phyloP scores from a whole-genome alignment of 2,888 invertebrate genomes.

The Anodontia alba region DNA sequence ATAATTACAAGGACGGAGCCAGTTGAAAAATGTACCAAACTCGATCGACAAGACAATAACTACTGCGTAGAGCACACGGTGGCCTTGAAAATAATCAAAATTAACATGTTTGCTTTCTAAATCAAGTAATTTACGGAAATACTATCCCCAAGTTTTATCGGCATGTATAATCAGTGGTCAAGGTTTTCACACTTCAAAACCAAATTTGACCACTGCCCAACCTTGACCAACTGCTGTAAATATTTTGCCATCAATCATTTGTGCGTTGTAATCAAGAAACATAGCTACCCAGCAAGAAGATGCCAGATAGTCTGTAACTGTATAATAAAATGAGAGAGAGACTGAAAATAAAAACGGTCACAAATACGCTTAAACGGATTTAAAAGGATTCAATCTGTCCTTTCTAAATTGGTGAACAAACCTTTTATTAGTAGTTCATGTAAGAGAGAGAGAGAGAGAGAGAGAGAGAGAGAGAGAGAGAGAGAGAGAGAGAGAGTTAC shows the following conservation, averaged over 20 bases:
- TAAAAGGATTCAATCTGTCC: too few relatives aligned
- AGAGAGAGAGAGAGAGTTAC: too few relatives aligned
- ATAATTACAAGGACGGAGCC: too few relatives aligned
- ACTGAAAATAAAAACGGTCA: too few relatives aligned
- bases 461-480: too few relatives aligned
- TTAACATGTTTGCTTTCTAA: constrained; percentile 8
- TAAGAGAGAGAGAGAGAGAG: too few relatives aligned
- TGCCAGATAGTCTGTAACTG: neutral
- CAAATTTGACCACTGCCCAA: neutral
- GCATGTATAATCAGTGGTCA: constrained; percentile 12
- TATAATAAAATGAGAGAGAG: constrained; percentile 4
- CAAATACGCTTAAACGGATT: too few relatives aligned
- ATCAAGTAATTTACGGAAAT: constrained; percentile 16
- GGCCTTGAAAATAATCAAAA: neutral
- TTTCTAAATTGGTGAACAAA: too few relatives aligned
- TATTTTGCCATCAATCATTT: constrained; percentile 5
- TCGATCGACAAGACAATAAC: too few relatives aligned
- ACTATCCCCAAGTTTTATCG: neutral
- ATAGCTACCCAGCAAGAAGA: neutral
- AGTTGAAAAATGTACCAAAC: too few relatives aligned
- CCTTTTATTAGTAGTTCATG: too few relatives aligned
- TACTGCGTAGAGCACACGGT: neutral
- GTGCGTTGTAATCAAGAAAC: neutral
- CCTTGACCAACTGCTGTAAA: constrained; percentile 1
- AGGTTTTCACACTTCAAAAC: constrained; percentile 18